phyloP scores from a whole-genome alignment of 2,888 invertebrate genomes.

The Cheilosia scutellata region DNA sequence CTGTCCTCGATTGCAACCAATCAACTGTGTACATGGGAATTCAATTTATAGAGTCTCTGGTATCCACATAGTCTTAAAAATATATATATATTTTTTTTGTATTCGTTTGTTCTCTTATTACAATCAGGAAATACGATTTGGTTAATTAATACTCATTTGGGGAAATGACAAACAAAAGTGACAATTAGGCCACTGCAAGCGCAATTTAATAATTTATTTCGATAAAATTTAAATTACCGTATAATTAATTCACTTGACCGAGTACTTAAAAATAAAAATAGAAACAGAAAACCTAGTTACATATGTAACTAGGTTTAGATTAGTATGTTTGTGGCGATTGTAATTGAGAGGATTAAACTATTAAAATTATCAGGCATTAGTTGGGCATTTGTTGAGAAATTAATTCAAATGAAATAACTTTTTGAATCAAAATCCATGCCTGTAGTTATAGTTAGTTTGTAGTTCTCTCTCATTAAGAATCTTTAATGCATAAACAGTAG shows the following conservation, averaged over 20 bases:
- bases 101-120: neutral
- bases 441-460: neutral
- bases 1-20: slow-evolving; percentile 1
- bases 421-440: slow-evolving; percentile 1
- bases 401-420: slow-evolving; percentile 45
- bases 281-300: neutral
- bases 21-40: slow-evolving; percentile 8
- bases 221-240: slow-evolving; percentile 55
- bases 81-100: neutral
- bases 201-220: slow-evolving; percentile 40
- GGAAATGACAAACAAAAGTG: slow-evolving; percentile 18
- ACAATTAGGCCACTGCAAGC: slow-evolving; percentile 32
- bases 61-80: neutral
- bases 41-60: neutral
- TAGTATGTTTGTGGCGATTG: neutral
- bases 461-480: neutral
- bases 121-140: slow-evolving; percentile 13
- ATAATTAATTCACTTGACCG: slow-evolving; percentile 56
- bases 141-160: slow-evolving; percentile 25
- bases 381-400: slow-evolving; percentile 37
- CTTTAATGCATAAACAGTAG: neutral
- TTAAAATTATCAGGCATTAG: slow-evolving; percentile 18
- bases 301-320: neutral
- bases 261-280: neutral
- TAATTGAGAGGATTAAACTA: slow-evolving; percentile 34